Base-by-base conservation (phyloP, 2,888 invertebrate genomes). In the Stenichneumon culpator region DNA sequence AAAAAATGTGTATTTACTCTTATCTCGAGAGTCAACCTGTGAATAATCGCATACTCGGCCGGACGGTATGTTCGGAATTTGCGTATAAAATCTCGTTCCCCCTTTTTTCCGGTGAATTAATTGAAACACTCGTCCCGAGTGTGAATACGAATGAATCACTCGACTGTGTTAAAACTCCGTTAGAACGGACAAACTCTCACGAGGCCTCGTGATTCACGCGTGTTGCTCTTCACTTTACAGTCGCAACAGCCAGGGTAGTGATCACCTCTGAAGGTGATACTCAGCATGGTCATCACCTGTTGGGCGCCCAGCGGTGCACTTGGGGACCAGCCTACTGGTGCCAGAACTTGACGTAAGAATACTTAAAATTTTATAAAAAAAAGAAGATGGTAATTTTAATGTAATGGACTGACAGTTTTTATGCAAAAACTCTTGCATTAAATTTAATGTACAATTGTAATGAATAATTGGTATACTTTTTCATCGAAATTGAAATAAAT, bases 241-340 rank as follows among this genome's bases (percentile, higher is more conserved):
- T 92, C 19, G 86, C 89, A 16, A 83, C 90, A 87, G 93, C 92
- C 68, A 89, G 87, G 70, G 89, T 91, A 22, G 77, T 92, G 19
- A 90, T 91, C 78, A 88, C 74, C 39, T 86, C 88, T 5, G 88
- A 89, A 16, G 84, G 88, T 3, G 87, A 88, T 44, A 72, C 88
- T 28, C 86, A 85, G 50, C 79, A 89, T 65, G 70, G 84, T 39
- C 86, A 85, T 28, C 90, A 87, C 75, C 75, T 90, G 68, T 78
- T 93, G 36, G 97, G 97, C 22, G 94, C 94, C 54, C 94, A 95
- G 68, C 95, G 96, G 90, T 98, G 98, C 92, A 96, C 97, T 6
- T 97, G 96, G 96, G 98, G 98, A 7, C 97, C 97, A 3, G 94
- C 96, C 0, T 97, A 97, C 91, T 98, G 98, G 97, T 98, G 98